Percentiles rank a stretch among this genome's conserved stretches.
phyloP scores from a whole-genome alignment of 2,888 invertebrate species.

The Oscheius myriophilus region DNA sequence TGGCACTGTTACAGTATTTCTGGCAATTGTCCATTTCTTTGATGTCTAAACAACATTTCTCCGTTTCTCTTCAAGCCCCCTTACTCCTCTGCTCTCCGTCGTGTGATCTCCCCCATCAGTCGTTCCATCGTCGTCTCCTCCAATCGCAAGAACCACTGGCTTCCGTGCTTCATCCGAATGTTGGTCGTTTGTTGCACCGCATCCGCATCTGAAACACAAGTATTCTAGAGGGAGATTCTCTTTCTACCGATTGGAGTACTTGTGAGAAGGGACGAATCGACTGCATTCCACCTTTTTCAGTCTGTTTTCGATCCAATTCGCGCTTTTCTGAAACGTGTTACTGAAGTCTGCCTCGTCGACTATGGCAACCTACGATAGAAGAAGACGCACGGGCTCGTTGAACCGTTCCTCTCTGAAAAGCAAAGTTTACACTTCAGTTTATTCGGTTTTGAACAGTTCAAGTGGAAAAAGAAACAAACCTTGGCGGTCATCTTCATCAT shows the following conservation, averaged over 20 bases:
- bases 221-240: background rate
- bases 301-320: constrained; percentile 87
- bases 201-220: constrained; percentile 40
- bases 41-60: background rate
- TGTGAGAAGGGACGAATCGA: constrained; percentile 79
- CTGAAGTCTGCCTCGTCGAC: too few species aligned
- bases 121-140: constrained; percentile 13
- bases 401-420: constrained; percentile 3
- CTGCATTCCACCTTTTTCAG: constrained; percentile 92
- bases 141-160: constrained; percentile 18
- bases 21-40: constrained; percentile 57
- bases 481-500: constrained; percentile 49
- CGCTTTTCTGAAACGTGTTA: constrained; percentile 35
- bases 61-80: background rate
- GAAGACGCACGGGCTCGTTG: constrained; percentile 8
- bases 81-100: constrained; percentile 17
- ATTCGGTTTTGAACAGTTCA: too few species aligned
- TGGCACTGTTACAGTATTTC: constrained; percentile 85
- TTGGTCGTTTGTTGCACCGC: constrained; percentile 42
- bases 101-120: constrained; percentile 11
- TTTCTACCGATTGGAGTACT: constrained; percentile 41
- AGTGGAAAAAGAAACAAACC: constrained; percentile 28
- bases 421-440: background rate
- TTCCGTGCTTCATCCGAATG: constrained; percentile 42
- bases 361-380: constrained; percentile 19